Conservation (phyloP, 2,113 vertebrate species). For the Mustela nigripes region DNA sequence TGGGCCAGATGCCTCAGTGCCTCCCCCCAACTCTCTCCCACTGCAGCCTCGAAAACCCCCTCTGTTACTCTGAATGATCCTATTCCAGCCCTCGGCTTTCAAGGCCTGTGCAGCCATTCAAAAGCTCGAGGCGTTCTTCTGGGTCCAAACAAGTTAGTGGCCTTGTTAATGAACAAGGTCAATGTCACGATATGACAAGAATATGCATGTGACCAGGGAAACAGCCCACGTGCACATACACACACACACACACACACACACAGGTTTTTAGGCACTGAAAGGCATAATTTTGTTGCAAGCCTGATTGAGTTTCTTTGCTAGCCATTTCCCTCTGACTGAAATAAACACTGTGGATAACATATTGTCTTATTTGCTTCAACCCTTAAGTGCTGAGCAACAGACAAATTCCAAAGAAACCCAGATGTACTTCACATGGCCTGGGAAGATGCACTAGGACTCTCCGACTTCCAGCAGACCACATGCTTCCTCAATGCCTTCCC, state of each 20-base stretch:
- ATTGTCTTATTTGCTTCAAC: neutral
- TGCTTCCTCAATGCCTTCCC: neutral
- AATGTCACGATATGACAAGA: neutral
- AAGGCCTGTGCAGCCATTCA: neutral
- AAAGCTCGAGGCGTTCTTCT: neutral
- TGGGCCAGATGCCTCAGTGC: neutral
- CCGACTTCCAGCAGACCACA: neutral
- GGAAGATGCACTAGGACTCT: fast-evolving
- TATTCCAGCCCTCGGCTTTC: neutral
- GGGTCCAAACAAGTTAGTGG: neutral
- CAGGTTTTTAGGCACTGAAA: neutral
- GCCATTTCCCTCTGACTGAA: neutral
- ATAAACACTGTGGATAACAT: neutral
- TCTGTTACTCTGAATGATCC: neutral
- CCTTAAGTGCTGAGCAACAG: neutral
- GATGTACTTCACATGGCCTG: neutral
- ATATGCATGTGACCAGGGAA: neutral
- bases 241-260: neutral
- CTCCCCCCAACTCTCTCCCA: neutral
- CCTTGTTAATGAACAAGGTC: neutral
- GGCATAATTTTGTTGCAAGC: neutral
- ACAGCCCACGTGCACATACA: fast-evolving
- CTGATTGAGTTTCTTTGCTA: neutral
- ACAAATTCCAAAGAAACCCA: constrained; percentile 54
- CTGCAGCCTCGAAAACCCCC: neutral